Evolutionary conservation across 2,113 vertebrate species (phyloP), one percentile per base, ranked within the genome.

Genomic region (Myiagra hebetior): DNA sequence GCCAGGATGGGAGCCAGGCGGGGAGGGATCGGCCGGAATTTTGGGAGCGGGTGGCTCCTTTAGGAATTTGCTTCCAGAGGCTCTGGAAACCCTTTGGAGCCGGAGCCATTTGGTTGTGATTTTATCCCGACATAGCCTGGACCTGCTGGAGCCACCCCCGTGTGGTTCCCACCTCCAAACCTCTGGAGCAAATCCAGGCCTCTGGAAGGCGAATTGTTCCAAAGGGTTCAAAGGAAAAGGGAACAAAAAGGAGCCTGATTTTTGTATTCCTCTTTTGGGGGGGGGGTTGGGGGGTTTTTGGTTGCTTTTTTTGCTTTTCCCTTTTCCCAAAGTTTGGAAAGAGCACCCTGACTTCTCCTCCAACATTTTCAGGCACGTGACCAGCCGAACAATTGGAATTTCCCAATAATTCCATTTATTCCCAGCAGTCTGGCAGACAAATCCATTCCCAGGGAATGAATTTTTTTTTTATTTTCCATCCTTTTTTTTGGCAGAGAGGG

Each of bases 381-480:
- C 55, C 55, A 2, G 24, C 6, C 4, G 0, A 23, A 26, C 0
- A 1, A 33, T 52, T 26, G 56, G 47, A 30, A 72, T 62, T 84
- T 46, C 68, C 68, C 22, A 8, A 12, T 13, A 37, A 53, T 63
- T 31, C 57, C 6, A 0, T 53, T 33, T 26, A 11, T 22, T 22
- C 39, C 47, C 67, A 16, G 46, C 46, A 21, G 26, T 8, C 26
- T 4, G 26, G 46, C 5, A 13, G 37, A 22, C 26, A 44, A 62
- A 62, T 20, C 47, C 68, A 27, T 17, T 11, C 47, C 47, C 14
- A 17, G 39, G 67, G 39, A 63, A 46, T 22, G 33, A 53, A 46
- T 46, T 46, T 24, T 55, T 53, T 37, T 20, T 44, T 13, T 7
- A 5, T 46, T 65, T 46, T 44, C 30, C 7, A 0, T 18, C 6